Base-by-base conservation (phyloP, 2,113 vertebrate genomes). In the Dendrocopos noguchii region DNA sequence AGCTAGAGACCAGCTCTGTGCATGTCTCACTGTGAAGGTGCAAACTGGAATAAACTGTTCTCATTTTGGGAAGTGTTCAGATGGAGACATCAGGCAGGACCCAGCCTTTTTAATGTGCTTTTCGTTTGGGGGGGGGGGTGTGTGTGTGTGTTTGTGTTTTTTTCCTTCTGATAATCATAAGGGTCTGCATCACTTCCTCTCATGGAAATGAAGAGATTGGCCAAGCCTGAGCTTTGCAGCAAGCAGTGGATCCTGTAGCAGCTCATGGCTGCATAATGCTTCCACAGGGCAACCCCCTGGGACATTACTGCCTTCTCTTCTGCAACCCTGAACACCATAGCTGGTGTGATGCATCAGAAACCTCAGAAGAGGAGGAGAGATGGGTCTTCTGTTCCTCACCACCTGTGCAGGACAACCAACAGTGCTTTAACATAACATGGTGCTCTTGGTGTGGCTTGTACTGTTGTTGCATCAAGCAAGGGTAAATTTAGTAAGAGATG, bases 231-330 rank as follows among this genome's bases (percentile, higher is more conserved):
- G 10, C 19, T 27, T 29, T 29, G 50, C 10, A 10, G 22, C 42
- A n/a, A 44, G 1, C 16, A 4, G 16, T 5, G 22, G 12, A 29
- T 88, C 21, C n/a, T 6, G 1, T 2, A 25, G 39, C 39, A 67
- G 13, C 34, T 60, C 16, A 5, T 47, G 53, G 33, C 34, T 42
- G 13, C 14, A 28, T 19, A 80, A 83, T 10, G 1, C 24, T 83
- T 18, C 20, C n/a, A 15, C 0, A 7, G 13, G 29, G 27, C 15
- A 50, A 15, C 24, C 29, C 47, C 13, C 1, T 9, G n/a, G 14
- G 9, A n/a, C 14, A 42, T 28, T 73, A 52, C 31, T 74, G 34
- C 55, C 34, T 39, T 24, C 59, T 70, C 22, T 57, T 85, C 84
- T 79, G 31, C 16, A 19, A 34, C 21, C 22, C 31, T 56, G 68